These are phyloP conservation scores for Nannoperca obscura DNA, from an alignment of 2,797 vertebrate species.

Conservation along the genomic window DNA sequence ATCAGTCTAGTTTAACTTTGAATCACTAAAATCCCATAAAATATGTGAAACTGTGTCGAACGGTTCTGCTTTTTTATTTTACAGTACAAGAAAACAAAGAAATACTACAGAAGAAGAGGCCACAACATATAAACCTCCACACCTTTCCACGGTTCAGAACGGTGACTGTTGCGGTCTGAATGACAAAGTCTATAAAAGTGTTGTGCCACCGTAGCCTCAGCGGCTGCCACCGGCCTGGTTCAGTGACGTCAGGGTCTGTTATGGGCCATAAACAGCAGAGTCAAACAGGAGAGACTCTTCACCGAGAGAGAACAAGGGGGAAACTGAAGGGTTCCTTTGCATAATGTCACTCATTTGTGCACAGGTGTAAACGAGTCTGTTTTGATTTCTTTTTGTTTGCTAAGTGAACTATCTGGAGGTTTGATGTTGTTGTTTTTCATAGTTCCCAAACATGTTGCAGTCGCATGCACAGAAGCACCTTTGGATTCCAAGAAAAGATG, in stretches of 20 bases:
- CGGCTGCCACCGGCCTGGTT: constrained; percentile 10
- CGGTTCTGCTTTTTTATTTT: not conserved
- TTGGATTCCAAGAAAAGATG: not conserved
- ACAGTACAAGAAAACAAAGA: not conserved
- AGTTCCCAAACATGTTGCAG: not conserved
- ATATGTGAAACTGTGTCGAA: not conserved
- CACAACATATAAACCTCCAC: not conserved
- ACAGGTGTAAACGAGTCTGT: not conserved
- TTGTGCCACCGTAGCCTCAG: not conserved
- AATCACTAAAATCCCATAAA: not conserved
- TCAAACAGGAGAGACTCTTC: constrained; percentile 16
- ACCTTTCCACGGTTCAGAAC: not conserved
- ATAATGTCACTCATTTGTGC: not conserved
- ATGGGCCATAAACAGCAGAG: constrained; percentile 46
- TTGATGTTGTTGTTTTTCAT: no score
- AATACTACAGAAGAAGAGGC: not conserved
- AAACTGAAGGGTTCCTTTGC: constrained; percentile 5
- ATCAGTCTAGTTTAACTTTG: not conserved
- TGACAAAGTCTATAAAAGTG: constrained; percentile 10
- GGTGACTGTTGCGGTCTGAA: not conserved
- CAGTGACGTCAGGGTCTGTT: constrained; percentile 52
- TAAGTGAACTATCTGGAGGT: not conserved
- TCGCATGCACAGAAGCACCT: not conserved
- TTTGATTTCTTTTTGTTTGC: not conserved
- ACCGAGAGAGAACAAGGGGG: not conserved